Percentiles rank a stretch among this genome's conserved stretches.
Conservation (phyloP, 2,888 invertebrate genomes). For the Phyllotreta cruciferae region DNA sequence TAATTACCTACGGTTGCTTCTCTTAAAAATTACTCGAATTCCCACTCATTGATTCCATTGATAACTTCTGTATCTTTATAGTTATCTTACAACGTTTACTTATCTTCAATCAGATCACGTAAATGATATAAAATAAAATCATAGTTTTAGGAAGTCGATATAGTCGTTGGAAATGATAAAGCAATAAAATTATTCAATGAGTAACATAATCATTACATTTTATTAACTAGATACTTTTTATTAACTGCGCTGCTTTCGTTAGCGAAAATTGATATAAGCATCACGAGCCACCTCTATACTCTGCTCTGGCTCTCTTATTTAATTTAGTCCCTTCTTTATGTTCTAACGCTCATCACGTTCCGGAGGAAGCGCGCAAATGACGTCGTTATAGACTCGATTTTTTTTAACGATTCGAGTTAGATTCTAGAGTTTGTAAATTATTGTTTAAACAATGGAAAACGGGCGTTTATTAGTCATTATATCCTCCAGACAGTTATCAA, state of each 20-base stretch:
- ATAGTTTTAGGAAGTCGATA: not conserved
- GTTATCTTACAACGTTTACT: too few species aligned
- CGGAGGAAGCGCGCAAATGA: constrained; percentile 31
- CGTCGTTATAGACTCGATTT: constrained; percentile 34
- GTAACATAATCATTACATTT: not conserved
- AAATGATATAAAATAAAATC: too few species aligned
- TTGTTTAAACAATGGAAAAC: not conserved
- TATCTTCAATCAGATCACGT: too few species aligned
- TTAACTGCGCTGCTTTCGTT: constrained; percentile 1
- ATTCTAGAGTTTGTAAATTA: constrained; percentile 36
- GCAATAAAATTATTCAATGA: not conserved
- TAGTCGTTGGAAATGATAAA: not conserved
- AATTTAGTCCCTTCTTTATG: constrained; percentile 23
- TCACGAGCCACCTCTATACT: constrained; percentile 23
- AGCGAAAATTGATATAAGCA: constrained; percentile 29
- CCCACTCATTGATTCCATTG: too few species aligned
- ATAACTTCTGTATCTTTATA: too few species aligned
- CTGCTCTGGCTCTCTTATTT: constrained; percentile 14
- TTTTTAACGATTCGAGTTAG: constrained; percentile 40
- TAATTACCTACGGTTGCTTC: not conserved
- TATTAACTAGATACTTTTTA: not conserved
- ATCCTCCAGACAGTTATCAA: too few species aligned
- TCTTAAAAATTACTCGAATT: too few species aligned
- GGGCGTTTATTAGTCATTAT: too few species aligned
- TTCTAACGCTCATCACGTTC: constrained; percentile 32